Evolutionary conservation across 2,888 invertebrate genomes (phyloP), one percentile per base, ranked within the genome.

Genomic region (Cheiracanthium punctorium): DNA sequence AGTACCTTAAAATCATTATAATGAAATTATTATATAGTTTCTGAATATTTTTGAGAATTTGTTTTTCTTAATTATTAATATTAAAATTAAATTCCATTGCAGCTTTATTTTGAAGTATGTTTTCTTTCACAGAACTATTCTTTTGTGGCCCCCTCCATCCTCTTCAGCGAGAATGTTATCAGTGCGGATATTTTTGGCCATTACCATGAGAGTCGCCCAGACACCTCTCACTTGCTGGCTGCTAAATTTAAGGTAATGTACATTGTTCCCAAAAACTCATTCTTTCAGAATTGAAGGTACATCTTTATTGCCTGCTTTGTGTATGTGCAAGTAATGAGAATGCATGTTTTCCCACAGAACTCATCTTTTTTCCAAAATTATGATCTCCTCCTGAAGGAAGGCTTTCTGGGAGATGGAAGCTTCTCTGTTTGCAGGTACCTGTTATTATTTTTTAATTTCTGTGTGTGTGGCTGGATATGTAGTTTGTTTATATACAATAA

Each of bases 111-210:
- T 93, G 94, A 96, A 95, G 95, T 95, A 90, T 77, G 85, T 65
- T 71, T 28, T 64, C 30, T 67, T 67, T 64, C 93, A 89, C 84
- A 95, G 95, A 96, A 97, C 37, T 99, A 98, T 91, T 98, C 98
- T 0, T 99, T 97, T 92, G 96, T 98, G 79, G 96, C 98, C 0
- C 98, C 98, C 0, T 96, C 97, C 88, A 95, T 97, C 89, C 93
- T 97, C 89, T 96, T 97, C 92, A 91, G 94, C 28, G 95, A 95
- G 91, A 96, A 96, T 91, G 93, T 94, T 2, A 94, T 96, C 89
- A 95, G 95, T 28, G 95, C 95, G 82, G 95, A 95, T 90, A 93
- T 95, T 82, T 94, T 95, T 91, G 91, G 90, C 89, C 90, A 90
- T 70, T 91, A 90, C 70, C 90, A 90, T 92, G 94, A 92, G 93